phyloP scores from a whole-genome alignment of 92 coral and sea anemone genomes.

The Palythoa caribaeorum region DNA sequence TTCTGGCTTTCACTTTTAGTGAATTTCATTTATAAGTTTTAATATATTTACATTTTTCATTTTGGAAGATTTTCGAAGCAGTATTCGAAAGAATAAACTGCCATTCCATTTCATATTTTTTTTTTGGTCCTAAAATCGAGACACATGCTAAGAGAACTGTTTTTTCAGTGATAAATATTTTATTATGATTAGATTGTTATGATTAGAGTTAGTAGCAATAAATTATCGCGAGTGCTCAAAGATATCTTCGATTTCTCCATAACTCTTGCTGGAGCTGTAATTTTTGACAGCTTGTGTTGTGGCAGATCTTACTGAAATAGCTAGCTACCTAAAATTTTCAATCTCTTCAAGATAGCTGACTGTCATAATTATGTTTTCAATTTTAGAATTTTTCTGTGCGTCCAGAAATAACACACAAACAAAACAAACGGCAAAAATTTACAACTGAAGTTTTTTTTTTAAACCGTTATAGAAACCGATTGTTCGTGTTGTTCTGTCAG shows the following conservation, averaged over 20 bases:
- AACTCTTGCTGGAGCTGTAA: neutral
- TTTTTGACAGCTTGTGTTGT: neutral
- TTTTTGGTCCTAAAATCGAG: constrained; percentile 11
- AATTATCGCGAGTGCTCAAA: neutral
- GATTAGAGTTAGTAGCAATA: constrained; percentile 2
- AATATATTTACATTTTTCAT: constrained; percentile 20
- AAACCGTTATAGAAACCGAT: neutral
- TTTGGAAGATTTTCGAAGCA: constrained; percentile 11
- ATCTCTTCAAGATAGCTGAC: neutral
- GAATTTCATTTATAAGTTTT: neutral
- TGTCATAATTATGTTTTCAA: neutral
- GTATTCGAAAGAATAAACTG: neutral
- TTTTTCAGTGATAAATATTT: constrained; percentile 38
- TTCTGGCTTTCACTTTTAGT: neutral
- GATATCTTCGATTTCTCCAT: neutral
- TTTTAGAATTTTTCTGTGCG: neutral
- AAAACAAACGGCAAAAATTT: constrained; percentile 21
- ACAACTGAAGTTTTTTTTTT: neutral
- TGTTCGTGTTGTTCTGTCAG: neutral
- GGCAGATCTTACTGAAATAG: neutral
- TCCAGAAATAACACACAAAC: constrained; percentile 4
- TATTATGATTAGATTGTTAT: neutral
- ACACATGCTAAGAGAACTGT: neutral
- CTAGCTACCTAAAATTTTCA: neutral
- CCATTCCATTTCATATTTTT: constrained; percentile 5